Evolutionary conservation across 1,140 invertebrate species (phyloP).

Genomic region (Laodelphax striatellus): DNA sequence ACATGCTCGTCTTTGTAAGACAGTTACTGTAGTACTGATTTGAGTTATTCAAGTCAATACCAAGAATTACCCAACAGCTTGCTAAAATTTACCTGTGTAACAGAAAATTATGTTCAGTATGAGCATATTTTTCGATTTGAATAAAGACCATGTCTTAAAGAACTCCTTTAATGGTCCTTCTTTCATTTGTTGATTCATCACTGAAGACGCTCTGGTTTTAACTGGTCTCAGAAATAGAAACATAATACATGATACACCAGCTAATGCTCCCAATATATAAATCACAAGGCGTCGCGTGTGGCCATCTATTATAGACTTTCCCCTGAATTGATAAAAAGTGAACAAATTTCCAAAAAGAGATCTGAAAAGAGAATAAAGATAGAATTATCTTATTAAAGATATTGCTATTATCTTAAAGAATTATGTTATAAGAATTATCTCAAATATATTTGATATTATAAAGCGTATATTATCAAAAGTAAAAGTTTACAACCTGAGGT

Average conservation of each 20-base stretch:
- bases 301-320: conserved; percentile 35
- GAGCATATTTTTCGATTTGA: conserved; percentile 73
- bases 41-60: no score
- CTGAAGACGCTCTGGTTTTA: conserved; percentile 27
- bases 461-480: no score
- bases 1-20: no score
- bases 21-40: no score
- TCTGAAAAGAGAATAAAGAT: conserved; percentile 1
- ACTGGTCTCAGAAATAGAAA: conserved; percentile 48
- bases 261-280: conserved; percentile 44
- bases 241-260: conserved; percentile 52
- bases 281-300: conserved; percentile 59
- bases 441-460: no score
- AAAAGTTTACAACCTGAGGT: no score
- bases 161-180: conserved; percentile 51
- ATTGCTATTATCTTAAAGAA: no score
- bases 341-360: conserved; percentile 14
- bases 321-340: conserved; percentile 10
- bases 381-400: no score
- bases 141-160: conserved; percentile 58
- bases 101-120: conserved; percentile 74
- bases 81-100: conserved; percentile 56
- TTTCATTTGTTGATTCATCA: conserved; percentile 39
- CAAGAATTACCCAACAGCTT: no score
- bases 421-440: no score